A percentile compares a stretch with the other conserved stretches of the same genome.
phyloP scores from a whole-genome alignment of 2,888 invertebrate species.

The Myopa testacea region DNA sequence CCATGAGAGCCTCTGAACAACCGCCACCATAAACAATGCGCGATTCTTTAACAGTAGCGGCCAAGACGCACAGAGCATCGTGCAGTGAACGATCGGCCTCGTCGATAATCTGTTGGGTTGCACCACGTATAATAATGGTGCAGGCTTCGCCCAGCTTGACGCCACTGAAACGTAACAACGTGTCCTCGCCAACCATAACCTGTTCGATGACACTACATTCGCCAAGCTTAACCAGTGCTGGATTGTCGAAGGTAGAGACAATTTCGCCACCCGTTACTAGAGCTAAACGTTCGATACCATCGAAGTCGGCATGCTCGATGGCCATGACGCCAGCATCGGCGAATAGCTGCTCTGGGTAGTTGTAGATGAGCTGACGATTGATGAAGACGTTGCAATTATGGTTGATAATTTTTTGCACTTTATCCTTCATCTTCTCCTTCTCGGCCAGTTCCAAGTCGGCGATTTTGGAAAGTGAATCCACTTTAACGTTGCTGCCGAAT shows the following conservation, averaged over 20 bases:
- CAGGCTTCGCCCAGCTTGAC: conserved; percentile 97
- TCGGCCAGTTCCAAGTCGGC: conserved; percentile 98
- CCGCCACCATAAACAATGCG: conserved; percentile 93
- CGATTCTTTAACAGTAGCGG: conserved; percentile 94
- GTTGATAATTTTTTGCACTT: conserved; percentile 94
- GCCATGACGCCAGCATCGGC: conserved; percentile 99
- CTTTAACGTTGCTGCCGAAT: conserved; percentile 95
- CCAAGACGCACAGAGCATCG: conserved; percentile 96
- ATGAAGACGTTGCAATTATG: conserved; percentile 98
- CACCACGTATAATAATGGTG: conserved; percentile 95
- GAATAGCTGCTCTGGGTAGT: conserved; percentile 99
- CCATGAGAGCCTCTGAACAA: conserved; percentile 97
- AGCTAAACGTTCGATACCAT: conserved; percentile 97
- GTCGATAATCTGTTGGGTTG: conserved; percentile 97
- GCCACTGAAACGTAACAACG: conserved; percentile 92
- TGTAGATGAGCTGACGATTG: conserved; percentile 98
- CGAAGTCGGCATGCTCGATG: conserved; percentile 99
- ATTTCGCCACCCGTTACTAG: conserved; percentile 98
- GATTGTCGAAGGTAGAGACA: conserved; percentile 97
- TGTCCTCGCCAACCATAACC: conserved; percentile 96
- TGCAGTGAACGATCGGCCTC: conserved; percentile 98
- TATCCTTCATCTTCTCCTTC: conserved; percentile 99
- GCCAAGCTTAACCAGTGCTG: conserved; percentile 91
- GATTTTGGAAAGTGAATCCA: conserved; percentile 93
- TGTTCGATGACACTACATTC: conserved; percentile 96